Percentiles rank a stretch among this genome's conserved stretches.
Evolutionary conservation across 1,140 invertebrate species (phyloP).

Genomic region (Armadillidium nasatum): DNA sequence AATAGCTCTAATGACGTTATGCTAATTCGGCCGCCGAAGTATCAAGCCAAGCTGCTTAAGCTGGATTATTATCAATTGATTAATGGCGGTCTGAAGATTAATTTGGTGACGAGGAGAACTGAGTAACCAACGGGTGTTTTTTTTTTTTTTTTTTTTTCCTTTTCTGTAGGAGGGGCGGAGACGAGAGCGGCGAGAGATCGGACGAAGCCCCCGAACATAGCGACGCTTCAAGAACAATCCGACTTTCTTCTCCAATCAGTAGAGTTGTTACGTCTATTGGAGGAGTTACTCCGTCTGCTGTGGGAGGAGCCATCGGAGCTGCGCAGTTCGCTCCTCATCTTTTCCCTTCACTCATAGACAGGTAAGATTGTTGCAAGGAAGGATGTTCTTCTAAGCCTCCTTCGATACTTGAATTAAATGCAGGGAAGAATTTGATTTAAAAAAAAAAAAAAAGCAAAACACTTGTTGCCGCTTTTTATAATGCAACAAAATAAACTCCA

Average conservation of each 20-base stretch:
- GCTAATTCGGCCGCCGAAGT: conserved; percentile 5
- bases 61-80: conserved; percentile 1
- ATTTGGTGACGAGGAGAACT: not conserved
- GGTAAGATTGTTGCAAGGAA: conserved; percentile 39
- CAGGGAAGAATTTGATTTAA: too few relatives aligned
- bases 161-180: conserved; percentile 29
- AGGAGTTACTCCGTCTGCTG: conserved; percentile 2
- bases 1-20: conserved; percentile 3
- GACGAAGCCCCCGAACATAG: conserved; percentile 30
- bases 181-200: conserved; percentile 28
- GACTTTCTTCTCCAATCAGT: conserved; percentile 42
- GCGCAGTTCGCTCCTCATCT: conserved; percentile 46
- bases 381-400: not conserved
- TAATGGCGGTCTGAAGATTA: not conserved
- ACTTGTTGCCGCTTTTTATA: not conserved
- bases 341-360: conserved; percentile 47
- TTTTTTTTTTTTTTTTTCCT: conserved; percentile 10
- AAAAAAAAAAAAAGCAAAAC: not conserved
- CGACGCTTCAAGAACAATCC: conserved; percentile 38
- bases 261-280: conserved; percentile 40
- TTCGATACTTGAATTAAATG: not conserved
- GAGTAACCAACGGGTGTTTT: not conserved
- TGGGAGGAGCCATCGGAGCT: conserved; percentile 36
- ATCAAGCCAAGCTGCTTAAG: not conserved
- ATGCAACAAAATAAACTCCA: too few relatives aligned